Evolutionary conservation across 64 coral and sea anemone genomes (phyloP).

Genomic region (Catalaphyllia jardinei): DNA sequence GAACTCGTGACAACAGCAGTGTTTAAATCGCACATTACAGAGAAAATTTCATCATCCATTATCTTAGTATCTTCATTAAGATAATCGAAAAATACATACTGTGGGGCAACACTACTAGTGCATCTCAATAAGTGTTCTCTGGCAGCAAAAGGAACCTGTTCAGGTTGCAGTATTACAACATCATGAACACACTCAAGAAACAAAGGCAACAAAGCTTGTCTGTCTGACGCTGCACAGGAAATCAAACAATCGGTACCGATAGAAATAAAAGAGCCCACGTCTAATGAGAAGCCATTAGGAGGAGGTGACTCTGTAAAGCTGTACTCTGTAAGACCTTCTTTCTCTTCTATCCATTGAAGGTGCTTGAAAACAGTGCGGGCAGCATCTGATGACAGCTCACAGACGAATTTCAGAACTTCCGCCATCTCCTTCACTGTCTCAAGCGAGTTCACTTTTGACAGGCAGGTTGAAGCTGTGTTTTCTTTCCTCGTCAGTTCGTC

Average conservation of each 20-base stretch:
- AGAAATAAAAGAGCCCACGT: not conserved
- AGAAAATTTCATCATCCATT: not conserved
- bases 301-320: not conserved
- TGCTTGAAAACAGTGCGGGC: not conserved
- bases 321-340: slow-evolving; percentile 6
- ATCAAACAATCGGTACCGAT: not conserved
- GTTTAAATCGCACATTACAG: not conserved
- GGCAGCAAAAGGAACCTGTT: not conserved
- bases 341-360: not conserved
- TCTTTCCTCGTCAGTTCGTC: not conserved
- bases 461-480: not conserved
- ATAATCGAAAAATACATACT: no score
- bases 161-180: not conserved
- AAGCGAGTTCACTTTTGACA: not conserved
- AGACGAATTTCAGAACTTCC: slow-evolving; percentile 6
- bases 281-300: not conserved
- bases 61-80: no score
- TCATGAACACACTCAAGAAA: not conserved
- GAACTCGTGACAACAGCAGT: not conserved
- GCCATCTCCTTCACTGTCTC: not conserved
- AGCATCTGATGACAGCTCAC: slow-evolving; percentile 22
- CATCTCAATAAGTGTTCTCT: not conserved
- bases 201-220: not conserved
- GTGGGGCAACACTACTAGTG: no score
- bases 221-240: not conserved